A percentile compares a stretch with the other conserved stretches of the same genome.
These are phyloP conservation scores for Apolygus lucorum DNA, from an alignment of 1,140 invertebrate genomes.

Conservation along the genomic window DNA sequence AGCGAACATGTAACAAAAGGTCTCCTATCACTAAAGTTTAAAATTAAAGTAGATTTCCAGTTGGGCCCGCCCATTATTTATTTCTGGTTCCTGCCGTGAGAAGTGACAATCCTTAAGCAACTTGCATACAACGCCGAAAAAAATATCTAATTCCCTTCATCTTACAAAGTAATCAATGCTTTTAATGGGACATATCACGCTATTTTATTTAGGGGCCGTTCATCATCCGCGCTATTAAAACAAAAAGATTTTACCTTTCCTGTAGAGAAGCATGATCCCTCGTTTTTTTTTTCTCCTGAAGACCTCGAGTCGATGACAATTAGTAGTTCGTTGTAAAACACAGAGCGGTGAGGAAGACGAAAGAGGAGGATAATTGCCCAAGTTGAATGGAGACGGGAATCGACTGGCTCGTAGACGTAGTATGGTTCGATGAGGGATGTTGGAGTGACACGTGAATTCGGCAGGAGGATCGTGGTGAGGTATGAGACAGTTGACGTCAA, in stretches of 20 bases:
- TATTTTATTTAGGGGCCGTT: constrained; percentile 22
- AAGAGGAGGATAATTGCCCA: not conserved
- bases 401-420: too few relatives aligned
- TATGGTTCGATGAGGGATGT: too few relatives aligned
- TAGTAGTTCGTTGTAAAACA: not conserved
- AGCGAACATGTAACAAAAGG: not conserved
- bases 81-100: constrained; percentile 19
- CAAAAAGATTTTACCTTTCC: constrained; percentile 11
- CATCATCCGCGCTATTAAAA: constrained; percentile 18
- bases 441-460: too few relatives aligned
- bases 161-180: constrained; percentile 21
- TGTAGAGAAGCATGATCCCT: not conserved
- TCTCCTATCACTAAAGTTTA: not conserved
- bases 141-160: constrained; percentile 25
- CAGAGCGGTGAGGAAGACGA: not conserved
- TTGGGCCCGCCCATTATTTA: constrained; percentile 13
- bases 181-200: constrained; percentile 27
- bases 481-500: too few relatives aligned
- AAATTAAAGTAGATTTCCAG: constrained; percentile 10
- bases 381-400: not conserved
- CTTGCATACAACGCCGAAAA: not conserved
- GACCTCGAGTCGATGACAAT: not conserved
- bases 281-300: not conserved
- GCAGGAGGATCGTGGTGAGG: too few relatives aligned
- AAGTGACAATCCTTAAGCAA: constrained; percentile 25